Percentiles rank a stretch among this genome's conserved stretches.
These are phyloP conservation scores for Habropoda laboriosa DNA, from an alignment of 1,140 invertebrate genomes.

Conservation along the genomic window DNA sequence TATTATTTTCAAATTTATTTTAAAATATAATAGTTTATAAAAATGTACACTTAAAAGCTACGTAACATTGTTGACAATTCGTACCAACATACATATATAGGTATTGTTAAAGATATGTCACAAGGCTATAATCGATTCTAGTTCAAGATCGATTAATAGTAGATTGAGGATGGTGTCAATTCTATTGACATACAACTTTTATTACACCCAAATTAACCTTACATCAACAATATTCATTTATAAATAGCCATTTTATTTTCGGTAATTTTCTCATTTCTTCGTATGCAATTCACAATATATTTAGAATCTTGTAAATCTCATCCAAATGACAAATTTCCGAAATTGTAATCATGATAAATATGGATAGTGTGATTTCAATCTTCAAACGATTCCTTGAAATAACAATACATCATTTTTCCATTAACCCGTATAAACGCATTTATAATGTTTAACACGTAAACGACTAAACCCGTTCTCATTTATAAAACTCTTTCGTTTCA, in stretches of 20 bases:
- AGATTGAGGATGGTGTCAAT: not conserved
- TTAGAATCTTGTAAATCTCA: not conserved
- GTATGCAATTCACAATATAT: not conserved
- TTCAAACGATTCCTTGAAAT: not conserved
- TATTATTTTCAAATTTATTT: not conserved
- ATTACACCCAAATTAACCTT: not conserved
- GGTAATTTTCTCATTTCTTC: not conserved
- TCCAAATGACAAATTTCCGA: not conserved
- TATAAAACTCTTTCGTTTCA: not conserved
- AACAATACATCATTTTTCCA: not conserved
- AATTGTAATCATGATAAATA: not conserved
- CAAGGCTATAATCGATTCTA: slow-evolving; percentile 11
- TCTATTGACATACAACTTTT: not conserved
- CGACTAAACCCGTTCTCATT: not conserved
- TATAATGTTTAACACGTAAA: not conserved
- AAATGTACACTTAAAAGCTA: not conserved
- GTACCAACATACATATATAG: not conserved
- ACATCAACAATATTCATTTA: not conserved
- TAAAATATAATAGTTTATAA: too few species aligned
- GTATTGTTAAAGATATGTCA: not conserved
- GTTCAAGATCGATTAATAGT: not conserved
- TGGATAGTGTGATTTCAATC: not conserved
- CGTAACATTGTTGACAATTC: not conserved
- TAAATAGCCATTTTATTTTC: not conserved
- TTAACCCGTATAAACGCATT: not conserved